A percentile compares a stretch with the other conserved stretches of the same genome.
Evolutionary conservation across 1,140 invertebrate genomes (phyloP).

Genomic region (Hesperophylax magnus): DNA sequence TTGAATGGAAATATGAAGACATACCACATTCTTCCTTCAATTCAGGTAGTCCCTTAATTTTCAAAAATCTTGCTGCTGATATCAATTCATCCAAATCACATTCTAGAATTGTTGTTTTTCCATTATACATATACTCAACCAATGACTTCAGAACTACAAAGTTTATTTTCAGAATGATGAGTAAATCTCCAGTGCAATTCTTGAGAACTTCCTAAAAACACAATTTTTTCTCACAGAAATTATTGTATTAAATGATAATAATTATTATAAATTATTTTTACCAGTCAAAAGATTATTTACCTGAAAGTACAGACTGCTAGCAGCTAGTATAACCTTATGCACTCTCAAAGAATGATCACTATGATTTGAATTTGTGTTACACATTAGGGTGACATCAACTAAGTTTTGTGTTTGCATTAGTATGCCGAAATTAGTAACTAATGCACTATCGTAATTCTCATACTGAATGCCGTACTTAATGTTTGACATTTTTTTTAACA

Average conservation of each 20-base stretch:
- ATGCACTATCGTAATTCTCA: constrained; percentile 73
- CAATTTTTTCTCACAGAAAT: neutral
- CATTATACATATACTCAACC: constrained; percentile 53
- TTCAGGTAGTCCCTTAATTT: constrained; percentile 49
- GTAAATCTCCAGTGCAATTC: constrained; percentile 34
- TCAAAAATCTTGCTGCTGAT: constrained; percentile 51
- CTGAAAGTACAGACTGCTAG: constrained; percentile 60
- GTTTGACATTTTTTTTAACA: constrained; percentile 36
- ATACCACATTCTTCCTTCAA: constrained; percentile 24
- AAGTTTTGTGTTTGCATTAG: constrained; percentile 74
- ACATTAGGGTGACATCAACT: constrained; percentile 75
- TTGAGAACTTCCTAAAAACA: constrained; percentile 47
- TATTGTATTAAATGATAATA: neutral
- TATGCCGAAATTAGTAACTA: constrained; percentile 72
- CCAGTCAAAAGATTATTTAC: constrained; percentile 31
- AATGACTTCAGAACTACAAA: constrained; percentile 45
- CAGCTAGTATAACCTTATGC: constrained; percentile 75
- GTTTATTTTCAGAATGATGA: constrained; percentile 42
- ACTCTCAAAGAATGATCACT: constrained; percentile 70
- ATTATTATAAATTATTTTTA: neutral
- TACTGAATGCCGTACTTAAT: constrained; percentile 62
- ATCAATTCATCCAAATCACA: constrained; percentile 44
- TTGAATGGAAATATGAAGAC: no score
- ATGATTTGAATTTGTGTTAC: constrained; percentile 63
- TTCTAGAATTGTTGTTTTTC: constrained; percentile 44